Base-by-base conservation (phyloP, 2,113 vertebrate genomes). In the Phylloscopus trochiloides region DNA sequence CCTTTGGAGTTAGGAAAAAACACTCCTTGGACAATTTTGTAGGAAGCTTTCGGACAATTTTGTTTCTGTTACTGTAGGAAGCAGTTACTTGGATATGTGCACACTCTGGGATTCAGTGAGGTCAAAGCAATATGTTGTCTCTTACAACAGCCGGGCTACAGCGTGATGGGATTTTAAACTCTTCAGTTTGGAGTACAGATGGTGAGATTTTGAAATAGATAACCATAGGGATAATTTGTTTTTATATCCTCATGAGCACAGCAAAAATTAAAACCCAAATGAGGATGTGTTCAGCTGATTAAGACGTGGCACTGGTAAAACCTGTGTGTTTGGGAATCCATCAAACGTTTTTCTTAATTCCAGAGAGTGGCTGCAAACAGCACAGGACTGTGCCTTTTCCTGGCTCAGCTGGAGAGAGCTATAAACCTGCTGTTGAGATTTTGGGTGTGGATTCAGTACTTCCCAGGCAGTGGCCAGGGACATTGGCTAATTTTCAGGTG, bases 61-160 rank as follows among this genome's bases (percentile, higher is more conserved):
- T 14, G 40, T 40, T 40, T 40, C 40, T 40, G 40, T 40, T 40
- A 40, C 40, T 40, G 42, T 51, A 17, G 26, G 43, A 55, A 47
- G 65, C 17, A 66, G 31, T 57, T 42, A 1, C 4, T 17, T 1
- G 2, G 20, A 12, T 36, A 0, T 6, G 4, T 9, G 12, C 6
- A 0, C 15, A 3, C 32, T 40, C n/a, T 42, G 32, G 45, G 42
- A 10, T 42, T 62, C 29, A 12, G 47, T 12, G 67, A 36, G 66
- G n/a, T 51, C 52, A 28, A 11, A 79, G 66, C 38, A 29, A 8
- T 14, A 3, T 43, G 13, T 52, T 72, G 2, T 24, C 17, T 63
- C 18, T 76, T n/a, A 9, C 9, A 40, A 0, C 7, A 38, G 28
- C 16, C 47, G 55, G 28, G 14, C 65, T 36, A 42, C 38, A 57